Evolutionary conservation across 2,888 invertebrate species (phyloP), one percentile per base, ranked within the genome.

Genomic region (Notodonta ziczac): DNA sequence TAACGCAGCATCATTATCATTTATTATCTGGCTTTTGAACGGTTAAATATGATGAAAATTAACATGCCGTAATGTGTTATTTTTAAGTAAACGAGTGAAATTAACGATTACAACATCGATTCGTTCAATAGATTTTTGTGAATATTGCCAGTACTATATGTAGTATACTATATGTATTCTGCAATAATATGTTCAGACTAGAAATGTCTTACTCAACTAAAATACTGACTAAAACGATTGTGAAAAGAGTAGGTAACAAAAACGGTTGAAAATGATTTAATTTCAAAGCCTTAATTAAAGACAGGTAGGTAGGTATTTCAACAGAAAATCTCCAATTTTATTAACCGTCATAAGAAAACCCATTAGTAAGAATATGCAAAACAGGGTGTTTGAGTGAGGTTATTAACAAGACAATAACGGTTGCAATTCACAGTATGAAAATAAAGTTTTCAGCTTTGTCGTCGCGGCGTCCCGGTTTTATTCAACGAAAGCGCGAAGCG

Each of bases 351-450:
- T 46, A 72, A 74, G 64, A 69, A 74, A 70, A 66, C 60, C 73
- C 68, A 72, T 68, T 65, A 68, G 64, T 61, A 55, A 56, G 60
- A 66, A 65, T 69, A 67, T 73, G 74, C 67, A 60, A 59, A 70
- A 70, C 60, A 61, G 75, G 56, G 62, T 62, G 61, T 78, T 80
- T 76, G 69, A 81, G 73, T 78, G 67, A 81, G 76, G 79, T 83
- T 84, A 84, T 85, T 83, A 84, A 81, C 79, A 80, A 87, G 80
- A 84, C 81, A 85, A 87, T 85, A 85, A 83, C 78, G 74, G 76
- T 76, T 74, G 72, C 72, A 71, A 77, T 76, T 74, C 81, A 80
- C 74, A 78, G 72, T 73, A 82, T 79, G 79, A 84, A 84, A 86
- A 86, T 84, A 85, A 85, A 84, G 80, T 83, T 86, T 85, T 80